These are phyloP conservation scores for Falco concolor DNA, from an alignment of 2,797 vertebrate genomes.

Conservation along the genomic window DNA sequence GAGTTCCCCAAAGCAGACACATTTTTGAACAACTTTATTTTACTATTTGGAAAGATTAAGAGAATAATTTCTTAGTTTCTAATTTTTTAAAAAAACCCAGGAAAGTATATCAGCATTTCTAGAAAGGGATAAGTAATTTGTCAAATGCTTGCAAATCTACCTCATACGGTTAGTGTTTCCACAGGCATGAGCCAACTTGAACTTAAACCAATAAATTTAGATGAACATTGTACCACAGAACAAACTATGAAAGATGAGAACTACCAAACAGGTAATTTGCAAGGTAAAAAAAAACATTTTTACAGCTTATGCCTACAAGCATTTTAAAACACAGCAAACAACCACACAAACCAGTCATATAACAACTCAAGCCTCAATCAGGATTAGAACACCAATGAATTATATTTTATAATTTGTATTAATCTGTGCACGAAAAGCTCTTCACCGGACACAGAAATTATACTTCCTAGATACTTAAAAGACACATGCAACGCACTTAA, in stretches of 20 bases:
- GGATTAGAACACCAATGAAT: background rate
- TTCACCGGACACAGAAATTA: background rate
- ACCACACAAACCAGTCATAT: background rate
- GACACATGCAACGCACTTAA: constrained; percentile 3
- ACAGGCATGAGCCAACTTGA: background rate
- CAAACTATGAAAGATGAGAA: background rate
- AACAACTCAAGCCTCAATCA: background rate
- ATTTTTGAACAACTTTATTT: background rate
- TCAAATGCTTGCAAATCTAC: background rate
- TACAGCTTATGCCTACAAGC: background rate
- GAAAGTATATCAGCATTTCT: background rate
- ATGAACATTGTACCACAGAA: background rate
- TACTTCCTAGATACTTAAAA: constrained; percentile 12
- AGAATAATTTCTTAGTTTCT: background rate
- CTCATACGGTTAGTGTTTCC: background rate
- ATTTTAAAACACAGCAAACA: background rate
- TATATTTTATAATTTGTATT: background rate
- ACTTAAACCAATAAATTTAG: background rate
- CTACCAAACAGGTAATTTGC: background rate
- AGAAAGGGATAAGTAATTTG: background rate
- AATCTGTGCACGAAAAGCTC: background rate
- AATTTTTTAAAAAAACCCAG: background rate
- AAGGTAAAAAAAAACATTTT: background rate
- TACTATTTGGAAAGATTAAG: background rate
- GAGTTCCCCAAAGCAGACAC: background rate